phyloP scores from a whole-genome alignment of 2,888 invertebrate genomes.

The Meiosimyza platycephala region DNA sequence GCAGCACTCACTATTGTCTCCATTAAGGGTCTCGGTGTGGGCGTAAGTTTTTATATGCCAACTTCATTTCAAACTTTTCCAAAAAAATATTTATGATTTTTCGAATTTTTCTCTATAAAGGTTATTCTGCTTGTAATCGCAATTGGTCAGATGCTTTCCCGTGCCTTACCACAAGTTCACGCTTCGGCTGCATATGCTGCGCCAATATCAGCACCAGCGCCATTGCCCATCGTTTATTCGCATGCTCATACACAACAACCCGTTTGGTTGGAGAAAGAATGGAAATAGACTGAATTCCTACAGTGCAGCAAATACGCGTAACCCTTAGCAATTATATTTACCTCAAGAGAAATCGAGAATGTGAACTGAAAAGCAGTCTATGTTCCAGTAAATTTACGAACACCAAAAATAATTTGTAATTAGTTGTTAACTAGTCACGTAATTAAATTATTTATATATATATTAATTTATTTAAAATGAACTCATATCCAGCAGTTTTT shows the following conservation, averaged over 20 bases:
- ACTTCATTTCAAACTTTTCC: background rate
- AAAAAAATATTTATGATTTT: background rate
- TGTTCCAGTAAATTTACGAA: constrained; percentile 1
- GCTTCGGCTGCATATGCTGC: constrained; percentile 68
- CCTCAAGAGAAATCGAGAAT: background rate
- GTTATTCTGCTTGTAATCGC: constrained; percentile 71
- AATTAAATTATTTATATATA: constrained; percentile 59
- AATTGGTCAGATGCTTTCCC: constrained; percentile 70
- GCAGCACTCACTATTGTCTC: constrained; percentile 78
- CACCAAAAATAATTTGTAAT: constrained; percentile 39
- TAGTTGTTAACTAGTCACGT: constrained; percentile 36
- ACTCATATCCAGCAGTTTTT: constrained; percentile 7
- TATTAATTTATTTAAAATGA: constrained; percentile 43
- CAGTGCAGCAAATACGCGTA: background rate
- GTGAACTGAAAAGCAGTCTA: background rate
- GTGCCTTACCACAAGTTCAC: constrained; percentile 64
- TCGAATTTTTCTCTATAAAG: constrained; percentile 40
- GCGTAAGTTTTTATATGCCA: constrained; percentile 66
- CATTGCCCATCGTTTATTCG: constrained; percentile 67
- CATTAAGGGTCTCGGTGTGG: constrained; percentile 79
- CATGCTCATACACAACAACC: constrained; percentile 65
- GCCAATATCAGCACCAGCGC: constrained; percentile 58
- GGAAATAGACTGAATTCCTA: constrained; percentile 46
- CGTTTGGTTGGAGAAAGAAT: constrained; percentile 66
- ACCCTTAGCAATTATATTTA: constrained; percentile 17